Evolutionary conservation across 2,113 vertebrate species (phyloP).

Genomic region (Austrofundulus limnaeus): DNA sequence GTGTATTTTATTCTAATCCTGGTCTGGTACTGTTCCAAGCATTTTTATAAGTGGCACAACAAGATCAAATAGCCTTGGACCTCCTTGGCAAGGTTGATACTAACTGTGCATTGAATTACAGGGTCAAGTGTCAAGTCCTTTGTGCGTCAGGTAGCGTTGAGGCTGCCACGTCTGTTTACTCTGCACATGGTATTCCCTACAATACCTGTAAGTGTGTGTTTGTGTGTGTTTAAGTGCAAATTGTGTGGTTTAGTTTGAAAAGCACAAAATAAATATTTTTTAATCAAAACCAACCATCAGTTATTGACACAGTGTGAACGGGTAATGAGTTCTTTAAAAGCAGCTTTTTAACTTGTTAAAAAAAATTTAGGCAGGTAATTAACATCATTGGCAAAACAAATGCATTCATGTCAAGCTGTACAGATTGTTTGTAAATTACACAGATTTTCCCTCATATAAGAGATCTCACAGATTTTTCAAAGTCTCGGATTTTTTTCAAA

Average conservation of each 20-base stretch:
- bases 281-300: background rate
- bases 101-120: conserved; percentile 65
- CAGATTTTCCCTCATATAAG: no score
- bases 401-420: no score
- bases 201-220: conserved; percentile 12
- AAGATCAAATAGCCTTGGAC: conserved; percentile 42
- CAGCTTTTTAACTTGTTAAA: background rate
- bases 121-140: conserved; percentile 59
- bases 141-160: conserved; percentile 69
- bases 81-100: conserved; percentile 42
- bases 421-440: no score
- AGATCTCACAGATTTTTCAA: no score
- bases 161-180: conserved; percentile 68
- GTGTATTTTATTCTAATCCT: background rate
- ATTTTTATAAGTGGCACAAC: conserved; percentile 14
- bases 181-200: conserved; percentile 23
- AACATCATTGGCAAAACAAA: conserved; percentile 1
- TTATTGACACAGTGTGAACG: background rate
- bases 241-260: background rate
- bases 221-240: background rate
- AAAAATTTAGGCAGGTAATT: background rate
- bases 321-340: background rate
- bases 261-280: conserved; percentile 1
- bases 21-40: background rate
- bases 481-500: no score